Evolutionary conservation across 2,113 vertebrate species (phyloP), one percentile per base, ranked within the genome.

Genomic region (Rhynchopsitta pachyrhyncha): DNA sequence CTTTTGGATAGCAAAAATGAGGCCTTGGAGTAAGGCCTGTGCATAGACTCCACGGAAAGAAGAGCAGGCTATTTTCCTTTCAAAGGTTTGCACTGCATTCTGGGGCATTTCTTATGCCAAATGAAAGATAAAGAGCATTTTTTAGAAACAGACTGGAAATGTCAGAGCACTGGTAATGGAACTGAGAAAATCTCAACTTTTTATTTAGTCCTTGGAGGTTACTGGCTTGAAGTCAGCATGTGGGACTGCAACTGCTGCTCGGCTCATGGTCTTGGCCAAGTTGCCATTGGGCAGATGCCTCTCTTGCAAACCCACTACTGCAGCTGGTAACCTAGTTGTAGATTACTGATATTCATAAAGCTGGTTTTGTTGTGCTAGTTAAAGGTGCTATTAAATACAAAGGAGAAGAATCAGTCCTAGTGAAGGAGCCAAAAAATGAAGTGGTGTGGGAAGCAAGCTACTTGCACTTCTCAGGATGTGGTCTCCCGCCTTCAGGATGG

Each of bases 321-420:
- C 59, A 80, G 46, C 76, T 88, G 87, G 85, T 76, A 93, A 8
- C 49, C 50, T 81, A 46, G 24, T 37, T 41, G 62, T 49, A 81
- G 87, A 23, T 44, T 79, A 55, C 78, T 81, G 79, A 49, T 88
- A 33, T 77, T 77, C 71, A 67, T 77, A 74, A 94, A 82, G 75
- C 53, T 86, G 53, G 1, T 76, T 93, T 57, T 87, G 82, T 80
- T 85, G 67, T 46, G 59, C 63, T 91, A 18, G 31, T 82, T 90
- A 77, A 92, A 82, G 60, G 39, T 86, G 42, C 33, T 69, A 29
- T 83, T 93, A 93, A 86, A 86, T 50, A 90, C 50, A 88, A 93
- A 80, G 63, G 37, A 74, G 41, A 49, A 74, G 60, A 90, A 86
- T 78, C 90, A 86, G 80, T 90, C 87, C 63, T 33, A 41, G 55